Conservation (phyloP, 2,113 vertebrate genomes). For the Callocephalon fimbriatum region DNA sequence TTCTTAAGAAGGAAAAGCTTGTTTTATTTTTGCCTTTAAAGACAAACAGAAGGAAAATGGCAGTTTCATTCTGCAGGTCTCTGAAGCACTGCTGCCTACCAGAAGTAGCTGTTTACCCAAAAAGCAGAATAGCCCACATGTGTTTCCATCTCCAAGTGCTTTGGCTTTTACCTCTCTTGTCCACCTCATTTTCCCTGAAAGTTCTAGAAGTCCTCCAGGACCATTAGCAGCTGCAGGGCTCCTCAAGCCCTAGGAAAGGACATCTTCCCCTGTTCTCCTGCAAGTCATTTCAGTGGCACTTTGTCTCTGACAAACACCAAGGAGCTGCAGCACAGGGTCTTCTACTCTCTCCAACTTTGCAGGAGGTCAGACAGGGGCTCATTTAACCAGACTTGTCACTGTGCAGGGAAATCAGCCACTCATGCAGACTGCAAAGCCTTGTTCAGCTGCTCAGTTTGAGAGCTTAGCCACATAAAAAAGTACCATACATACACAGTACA, state of each 20-base stretch:
- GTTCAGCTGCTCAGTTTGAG: constrained; percentile 16
- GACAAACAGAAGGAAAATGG: not conserved
- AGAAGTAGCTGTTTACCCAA: not conserved
- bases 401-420: not conserved
- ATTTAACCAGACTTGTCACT: not conserved
- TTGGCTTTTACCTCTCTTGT: not conserved
- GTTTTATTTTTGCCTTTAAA: not conserved
- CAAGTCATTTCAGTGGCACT: not conserved
- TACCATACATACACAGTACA: not conserved
- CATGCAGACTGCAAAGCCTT: constrained; percentile 1
- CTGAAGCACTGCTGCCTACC: not conserved
- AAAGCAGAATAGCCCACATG: not conserved
- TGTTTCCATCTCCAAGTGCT: not conserved
- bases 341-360: not conserved
- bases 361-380: not conserved
- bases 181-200: not conserved
- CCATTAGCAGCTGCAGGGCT: not conserved
- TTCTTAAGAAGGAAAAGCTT: not conserved
- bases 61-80: not conserved
- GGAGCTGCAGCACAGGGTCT: not conserved
- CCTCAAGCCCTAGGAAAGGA: not conserved
- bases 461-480: constrained; percentile 26
- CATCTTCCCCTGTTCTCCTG: not conserved
- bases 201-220: not conserved
- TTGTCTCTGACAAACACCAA: not conserved